Conservation (phyloP, 37 sponge, comb jelly and placozoan genomes). For the Cladorhizidae sp. region DNA sequence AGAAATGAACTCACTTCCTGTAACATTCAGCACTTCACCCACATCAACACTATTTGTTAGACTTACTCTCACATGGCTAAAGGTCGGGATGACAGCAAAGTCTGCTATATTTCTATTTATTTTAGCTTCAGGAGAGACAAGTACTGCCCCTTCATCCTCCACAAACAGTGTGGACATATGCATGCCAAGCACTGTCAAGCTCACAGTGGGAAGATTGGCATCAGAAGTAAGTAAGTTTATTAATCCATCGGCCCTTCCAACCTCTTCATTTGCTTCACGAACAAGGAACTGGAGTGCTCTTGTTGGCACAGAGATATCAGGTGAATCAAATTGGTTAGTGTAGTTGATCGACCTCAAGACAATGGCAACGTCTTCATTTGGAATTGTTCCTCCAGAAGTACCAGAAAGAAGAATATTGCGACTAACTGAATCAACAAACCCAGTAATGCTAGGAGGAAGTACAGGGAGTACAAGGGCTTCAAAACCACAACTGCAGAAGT, state of each 20-base stretch:
- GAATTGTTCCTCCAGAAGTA: constrained; percentile 3
- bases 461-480: constrained; percentile 43
- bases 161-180: constrained; percentile 30
- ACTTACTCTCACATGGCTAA: constrained; percentile 20
- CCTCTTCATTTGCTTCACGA: constrained; percentile 14
- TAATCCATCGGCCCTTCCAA: constrained; percentile 18
- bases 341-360: constrained; percentile 52
- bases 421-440: neutral
- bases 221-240: constrained; percentile 44
- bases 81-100: constrained; percentile 20
- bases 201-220: constrained; percentile 42
- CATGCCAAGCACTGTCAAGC: constrained; percentile 51
- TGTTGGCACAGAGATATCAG: constrained; percentile 13
- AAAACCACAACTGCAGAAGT: constrained; percentile 70
- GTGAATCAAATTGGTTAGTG: constrained; percentile 34
- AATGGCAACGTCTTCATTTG: constrained; percentile 22
- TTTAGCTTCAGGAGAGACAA: neutral
- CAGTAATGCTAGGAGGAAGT: constrained; percentile 26
- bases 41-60: constrained; percentile 27
- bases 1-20: constrained; percentile 18
- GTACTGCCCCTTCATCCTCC: constrained; percentile 51
- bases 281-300: constrained; percentile 35
- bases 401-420: constrained; percentile 2
- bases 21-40: constrained; percentile 16
- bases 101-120: constrained; percentile 15